phyloP scores from a whole-genome alignment of 1,140 invertebrate species.

The Penaeus indicus region DNA sequence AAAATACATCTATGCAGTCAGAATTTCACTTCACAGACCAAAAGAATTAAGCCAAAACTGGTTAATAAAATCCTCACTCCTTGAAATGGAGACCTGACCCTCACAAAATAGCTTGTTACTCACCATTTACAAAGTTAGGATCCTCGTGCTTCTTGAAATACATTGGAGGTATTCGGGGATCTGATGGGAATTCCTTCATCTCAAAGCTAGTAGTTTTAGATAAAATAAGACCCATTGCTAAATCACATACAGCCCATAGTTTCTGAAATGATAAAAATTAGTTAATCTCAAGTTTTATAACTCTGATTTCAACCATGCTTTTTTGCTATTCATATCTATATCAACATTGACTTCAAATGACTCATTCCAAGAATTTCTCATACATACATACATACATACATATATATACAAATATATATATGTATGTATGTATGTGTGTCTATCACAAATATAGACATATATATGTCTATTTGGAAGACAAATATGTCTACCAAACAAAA shows the following conservation, averaged over 20 bases:
- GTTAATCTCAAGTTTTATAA: no score
- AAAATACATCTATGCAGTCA: neutral
- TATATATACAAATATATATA: no score
- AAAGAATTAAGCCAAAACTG: neutral
- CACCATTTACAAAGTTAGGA: conserved; percentile 77
- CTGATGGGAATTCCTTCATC: conserved; percentile 87
- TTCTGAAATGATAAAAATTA: conserved; percentile 77
- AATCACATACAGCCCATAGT: conserved; percentile 95
- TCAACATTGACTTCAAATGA: no score
- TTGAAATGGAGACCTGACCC: no score
- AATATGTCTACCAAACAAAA: neutral
- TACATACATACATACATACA: no score
- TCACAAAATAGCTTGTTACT: conserved; percentile 67
- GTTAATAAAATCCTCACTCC: neutral
- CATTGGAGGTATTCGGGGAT: conserved; percentile 87
- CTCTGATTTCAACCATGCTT: no score
- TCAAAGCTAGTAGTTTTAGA: conserved; percentile 89
- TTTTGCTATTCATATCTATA: no score
- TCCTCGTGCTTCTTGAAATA: conserved; percentile 84
- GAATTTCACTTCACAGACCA: neutral
- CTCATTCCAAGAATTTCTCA: no score
- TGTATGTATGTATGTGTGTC: no score
- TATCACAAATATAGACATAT: no score
- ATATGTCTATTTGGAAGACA: no score
- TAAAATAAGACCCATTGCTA: conserved; percentile 90